Base-by-base conservation (phyloP, 2,113 vertebrate genomes). In the Podilymbus podiceps region DNA sequence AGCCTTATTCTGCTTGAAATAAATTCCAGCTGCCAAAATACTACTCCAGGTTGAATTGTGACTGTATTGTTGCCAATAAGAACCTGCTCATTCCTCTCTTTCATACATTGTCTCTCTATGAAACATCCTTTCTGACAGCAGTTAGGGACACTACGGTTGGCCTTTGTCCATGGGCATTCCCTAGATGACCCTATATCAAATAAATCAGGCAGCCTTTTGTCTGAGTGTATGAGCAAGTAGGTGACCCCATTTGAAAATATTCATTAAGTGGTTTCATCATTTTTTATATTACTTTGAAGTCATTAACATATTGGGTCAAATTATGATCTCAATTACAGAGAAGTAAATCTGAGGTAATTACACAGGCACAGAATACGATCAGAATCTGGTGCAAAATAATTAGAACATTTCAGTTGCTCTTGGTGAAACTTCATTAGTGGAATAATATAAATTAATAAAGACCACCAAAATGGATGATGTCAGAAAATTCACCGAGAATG, bases 161-260 rank as follows among this genome's bases (percentile, higher is more conserved):
- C 74, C 83, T 52, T 44, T 69, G 76, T 82, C 90, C 64, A 74
- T 59, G 49, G 16, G 69, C 27, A 27, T 90, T 96, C 81, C 80
- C 50, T 87, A 76, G 35, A 58, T 80, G 94, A 89, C 88, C 88
- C 79, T 84, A 6, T 88, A 83, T 85, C 91, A 97, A 96, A 97
- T 78, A 93, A 96, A 96, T 93, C 81, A 94, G 94, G 82, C 53
- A 92, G 42, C 25, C 79, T 77, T 90, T 93, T 94, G 90, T 94
- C 89, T 97, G 94, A 85, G 60, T 59, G 11, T 31, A 23, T 47
- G 58, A 89, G 90, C 92, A 95, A 93, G 84, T 77, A 96, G 73
- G 84, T 95, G 95, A 92, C 56, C 93, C 81, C 94, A 73, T 97
- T 97, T 95, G 79, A 95, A 97, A 96, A 93, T 89, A 92, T 93